phyloP scores from a whole-genome alignment of 1,140 invertebrate species.

The Mizuhopecten yessoensis region DNA sequence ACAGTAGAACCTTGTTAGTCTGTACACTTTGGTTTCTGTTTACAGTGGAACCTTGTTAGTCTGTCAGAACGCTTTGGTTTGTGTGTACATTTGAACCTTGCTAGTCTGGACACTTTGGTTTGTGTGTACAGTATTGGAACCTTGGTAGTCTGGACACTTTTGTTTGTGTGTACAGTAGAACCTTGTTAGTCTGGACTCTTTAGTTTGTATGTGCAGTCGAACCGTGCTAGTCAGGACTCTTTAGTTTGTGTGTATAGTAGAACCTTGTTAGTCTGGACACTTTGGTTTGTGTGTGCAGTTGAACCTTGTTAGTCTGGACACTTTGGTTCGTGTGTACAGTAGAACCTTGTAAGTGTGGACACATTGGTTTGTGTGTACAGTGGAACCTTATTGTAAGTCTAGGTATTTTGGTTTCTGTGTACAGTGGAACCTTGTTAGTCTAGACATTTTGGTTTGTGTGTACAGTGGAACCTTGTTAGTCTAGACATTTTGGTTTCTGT shows the following conservation, averaged over 20 bases:
- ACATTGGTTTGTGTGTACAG: neutral
- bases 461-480: conserved; percentile 4
- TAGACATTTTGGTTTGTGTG: neutral
- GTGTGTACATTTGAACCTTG: neutral
- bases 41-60: conserved; percentile 3
- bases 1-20: conserved; percentile 10
- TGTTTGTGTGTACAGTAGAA: neutral
- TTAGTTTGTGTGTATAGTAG: neutral
- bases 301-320: neutral
- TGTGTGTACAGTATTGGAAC: neutral
- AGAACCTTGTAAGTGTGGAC: neutral
- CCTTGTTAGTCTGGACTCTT: neutral
- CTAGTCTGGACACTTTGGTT: neutral
- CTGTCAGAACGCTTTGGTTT: neutral
- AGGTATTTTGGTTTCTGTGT: neutral
- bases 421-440: conserved; percentile 9
- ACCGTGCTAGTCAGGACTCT: neutral
- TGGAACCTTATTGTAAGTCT: neutral
- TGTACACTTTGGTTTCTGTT: neutral
- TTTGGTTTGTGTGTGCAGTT: neutral
- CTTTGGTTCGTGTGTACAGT: neutral
- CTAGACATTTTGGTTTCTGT: neutral
- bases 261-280: neutral
- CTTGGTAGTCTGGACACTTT: neutral
- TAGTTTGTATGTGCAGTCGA: neutral